Conservation (phyloP, 1,140 invertebrate species). For the Atta texana region DNA sequence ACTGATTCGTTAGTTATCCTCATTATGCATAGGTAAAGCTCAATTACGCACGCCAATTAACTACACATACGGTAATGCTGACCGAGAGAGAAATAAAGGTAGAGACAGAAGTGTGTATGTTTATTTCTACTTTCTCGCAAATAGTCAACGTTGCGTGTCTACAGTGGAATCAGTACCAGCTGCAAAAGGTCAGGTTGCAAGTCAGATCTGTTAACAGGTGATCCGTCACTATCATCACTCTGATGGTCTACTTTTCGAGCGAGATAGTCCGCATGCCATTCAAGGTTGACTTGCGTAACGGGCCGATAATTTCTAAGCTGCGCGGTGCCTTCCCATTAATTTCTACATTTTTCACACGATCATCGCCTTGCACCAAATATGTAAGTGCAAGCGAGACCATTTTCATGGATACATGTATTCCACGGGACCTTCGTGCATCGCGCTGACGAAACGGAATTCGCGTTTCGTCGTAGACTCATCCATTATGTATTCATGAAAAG, state of each 20-base stretch:
- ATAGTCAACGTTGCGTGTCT: neutral
- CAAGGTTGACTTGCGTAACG: conserved; percentile 53
- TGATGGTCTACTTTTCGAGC: conserved; percentile 53
- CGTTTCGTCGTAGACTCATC: conserved; percentile 12
- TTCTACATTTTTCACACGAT: conserved; percentile 54
- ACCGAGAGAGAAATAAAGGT: neutral
- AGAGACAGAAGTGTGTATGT: neutral
- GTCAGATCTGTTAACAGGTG: conserved; percentile 53
- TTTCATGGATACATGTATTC: neutral
- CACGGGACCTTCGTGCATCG: neutral
- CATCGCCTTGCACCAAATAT: conserved; percentile 37
- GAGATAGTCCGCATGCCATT: conserved; percentile 43
- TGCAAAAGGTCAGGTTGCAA: conserved; percentile 51
- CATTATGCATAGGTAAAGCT: conserved; percentile 48
- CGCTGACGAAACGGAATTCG: conserved; percentile 42
- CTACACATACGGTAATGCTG: conserved; percentile 16
- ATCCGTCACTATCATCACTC: conserved; percentile 48
- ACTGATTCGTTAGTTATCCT: conserved; percentile 53
- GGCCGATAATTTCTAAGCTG: conserved; percentile 36
- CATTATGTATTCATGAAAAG: conserved; percentile 49
- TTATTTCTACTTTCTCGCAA: conserved; percentile 27
- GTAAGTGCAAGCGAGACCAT: conserved; percentile 33
- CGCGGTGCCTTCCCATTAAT: conserved; percentile 54
- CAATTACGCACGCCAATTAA: conserved; percentile 56
- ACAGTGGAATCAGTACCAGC: conserved; percentile 15